Conservation (phyloP, 2,113 vertebrate genomes). For the Tetrax tetrax region DNA sequence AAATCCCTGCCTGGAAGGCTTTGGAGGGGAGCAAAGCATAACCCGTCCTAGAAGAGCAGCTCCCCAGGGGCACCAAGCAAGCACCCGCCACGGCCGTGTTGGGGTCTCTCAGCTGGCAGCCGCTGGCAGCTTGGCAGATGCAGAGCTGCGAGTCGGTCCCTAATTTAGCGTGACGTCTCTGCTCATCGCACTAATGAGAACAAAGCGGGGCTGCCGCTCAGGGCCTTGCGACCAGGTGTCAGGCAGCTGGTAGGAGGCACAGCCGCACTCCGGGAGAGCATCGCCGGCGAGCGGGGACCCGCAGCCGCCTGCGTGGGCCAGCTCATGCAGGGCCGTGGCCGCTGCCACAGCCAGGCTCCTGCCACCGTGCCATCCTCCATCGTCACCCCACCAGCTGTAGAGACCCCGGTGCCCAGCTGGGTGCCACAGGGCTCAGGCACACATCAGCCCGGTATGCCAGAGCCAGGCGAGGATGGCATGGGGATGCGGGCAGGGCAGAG, state of each 20-base stretch:
- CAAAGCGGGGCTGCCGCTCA: not conserved
- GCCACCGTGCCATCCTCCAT: not conserved
- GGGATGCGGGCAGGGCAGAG: not conserved
- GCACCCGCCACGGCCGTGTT: fast-evolving
- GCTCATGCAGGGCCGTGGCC: not conserved
- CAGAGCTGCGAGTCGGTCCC: not conserved
- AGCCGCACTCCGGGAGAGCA: not conserved
- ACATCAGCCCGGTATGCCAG: fast-evolving
- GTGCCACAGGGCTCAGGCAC: not conserved
- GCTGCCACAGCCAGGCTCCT: not conserved
- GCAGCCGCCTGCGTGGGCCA: fast-evolving
- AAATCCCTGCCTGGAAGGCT: not conserved
- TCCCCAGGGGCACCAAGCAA: fast-evolving
- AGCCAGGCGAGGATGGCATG: fast-evolving
- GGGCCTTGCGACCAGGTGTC: not conserved
- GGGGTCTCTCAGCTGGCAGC: not conserved
- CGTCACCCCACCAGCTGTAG: fast-evolving
- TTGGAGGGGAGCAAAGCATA: not conserved
- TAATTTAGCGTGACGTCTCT: not conserved
- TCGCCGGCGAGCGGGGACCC: fast-evolving
- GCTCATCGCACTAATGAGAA: not conserved
- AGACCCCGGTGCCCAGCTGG: not conserved
- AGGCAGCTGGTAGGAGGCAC: not conserved
- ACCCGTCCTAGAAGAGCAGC: not conserved
- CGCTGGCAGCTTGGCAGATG: not conserved